Conservation (phyloP, 2,888 invertebrate genomes). For the Meiosimyza platycephala region DNA sequence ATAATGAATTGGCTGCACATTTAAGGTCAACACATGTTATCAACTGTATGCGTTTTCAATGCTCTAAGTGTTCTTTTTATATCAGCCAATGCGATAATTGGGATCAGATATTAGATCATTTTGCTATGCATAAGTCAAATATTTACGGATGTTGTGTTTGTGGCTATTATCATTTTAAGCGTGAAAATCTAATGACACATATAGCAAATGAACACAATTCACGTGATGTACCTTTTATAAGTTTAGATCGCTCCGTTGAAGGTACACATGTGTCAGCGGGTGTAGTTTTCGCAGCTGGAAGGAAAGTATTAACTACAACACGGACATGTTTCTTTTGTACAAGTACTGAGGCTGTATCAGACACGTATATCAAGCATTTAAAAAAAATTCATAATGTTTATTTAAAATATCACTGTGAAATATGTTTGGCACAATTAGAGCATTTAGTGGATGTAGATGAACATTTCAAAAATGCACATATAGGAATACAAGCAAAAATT, state of each 20-base stretch:
- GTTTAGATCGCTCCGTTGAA: constrained; percentile 26
- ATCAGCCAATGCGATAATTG: constrained; percentile 35
- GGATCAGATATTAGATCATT: constrained; percentile 41
- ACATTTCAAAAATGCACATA: constrained; percentile 41
- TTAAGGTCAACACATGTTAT: constrained; percentile 32
- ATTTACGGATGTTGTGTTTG: constrained; percentile 45
- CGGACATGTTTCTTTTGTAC: constrained; percentile 44
- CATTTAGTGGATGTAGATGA: constrained; percentile 35
- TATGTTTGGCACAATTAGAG: constrained; percentile 39
- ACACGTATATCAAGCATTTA: constrained; percentile 42
- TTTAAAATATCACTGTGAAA: constrained; percentile 44
- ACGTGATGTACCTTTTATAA: constrained; percentile 45
- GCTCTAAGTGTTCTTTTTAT: constrained; percentile 40
- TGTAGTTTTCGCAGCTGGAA: constrained; percentile 39
- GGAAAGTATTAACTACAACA: constrained; percentile 44
- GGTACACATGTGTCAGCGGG: constrained; percentile 24
- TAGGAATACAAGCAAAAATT: constrained; percentile 31
- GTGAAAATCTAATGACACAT: constrained; percentile 36
- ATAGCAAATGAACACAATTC: constrained; percentile 40
- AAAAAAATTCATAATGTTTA: constrained; percentile 42
- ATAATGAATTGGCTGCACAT: constrained; percentile 39
- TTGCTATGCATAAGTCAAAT: constrained; percentile 40
- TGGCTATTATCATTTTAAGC: constrained; percentile 32
- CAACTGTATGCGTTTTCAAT: constrained; percentile 37
- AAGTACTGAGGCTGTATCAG: constrained; percentile 30